These are phyloP conservation scores for Idaea biselata DNA, from an alignment of 2,888 invertebrate genomes.

Conservation along the genomic window DNA sequence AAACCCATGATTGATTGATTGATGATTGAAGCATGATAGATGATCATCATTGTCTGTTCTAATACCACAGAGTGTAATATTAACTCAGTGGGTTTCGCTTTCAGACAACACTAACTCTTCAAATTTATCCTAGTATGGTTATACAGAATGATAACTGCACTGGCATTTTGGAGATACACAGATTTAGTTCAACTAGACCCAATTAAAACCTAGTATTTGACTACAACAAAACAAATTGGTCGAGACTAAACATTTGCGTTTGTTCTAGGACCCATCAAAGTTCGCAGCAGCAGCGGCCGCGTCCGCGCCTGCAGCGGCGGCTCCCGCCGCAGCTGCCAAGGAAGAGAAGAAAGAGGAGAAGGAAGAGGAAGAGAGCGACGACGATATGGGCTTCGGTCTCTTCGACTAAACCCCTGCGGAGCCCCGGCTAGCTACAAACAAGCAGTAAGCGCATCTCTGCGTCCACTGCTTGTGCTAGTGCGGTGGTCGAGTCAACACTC, in stretches of 20 bases:
- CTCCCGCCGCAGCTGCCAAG: constrained; percentile 81
- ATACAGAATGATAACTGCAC: constrained; percentile 44
- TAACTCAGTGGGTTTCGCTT: constrained; percentile 54
- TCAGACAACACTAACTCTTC: constrained; percentile 57
- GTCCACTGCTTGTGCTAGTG: constrained; percentile 7
- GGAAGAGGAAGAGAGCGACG: constrained; percentile 91
- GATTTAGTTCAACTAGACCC: not conserved
- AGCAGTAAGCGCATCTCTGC: constrained; percentile 12
- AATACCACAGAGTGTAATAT: constrained; percentile 44
- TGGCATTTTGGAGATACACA: constrained; percentile 61
- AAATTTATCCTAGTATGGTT: constrained; percentile 64
- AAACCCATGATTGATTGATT: too few relatives aligned
- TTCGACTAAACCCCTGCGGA: constrained; percentile 84
- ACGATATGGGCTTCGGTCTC: constrained; percentile 99
- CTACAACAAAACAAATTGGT: not conserved
- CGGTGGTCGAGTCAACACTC: constrained; percentile 40
- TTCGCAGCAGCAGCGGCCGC: constrained; percentile 85
- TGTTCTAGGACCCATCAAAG: constrained; percentile 93
- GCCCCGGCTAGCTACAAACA: constrained; percentile 20
- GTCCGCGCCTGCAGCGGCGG: constrained; percentile 84
- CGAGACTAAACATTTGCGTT: constrained; percentile 35
- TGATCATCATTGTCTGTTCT: constrained; percentile 45
- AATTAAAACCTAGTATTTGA: too few relatives aligned
- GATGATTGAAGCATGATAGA: too few relatives aligned
- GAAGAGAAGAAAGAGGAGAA: constrained; percentile 90